Base-by-base conservation (phyloP, 2,797 vertebrate species). In the Knipowitschia caucasica region DNA sequence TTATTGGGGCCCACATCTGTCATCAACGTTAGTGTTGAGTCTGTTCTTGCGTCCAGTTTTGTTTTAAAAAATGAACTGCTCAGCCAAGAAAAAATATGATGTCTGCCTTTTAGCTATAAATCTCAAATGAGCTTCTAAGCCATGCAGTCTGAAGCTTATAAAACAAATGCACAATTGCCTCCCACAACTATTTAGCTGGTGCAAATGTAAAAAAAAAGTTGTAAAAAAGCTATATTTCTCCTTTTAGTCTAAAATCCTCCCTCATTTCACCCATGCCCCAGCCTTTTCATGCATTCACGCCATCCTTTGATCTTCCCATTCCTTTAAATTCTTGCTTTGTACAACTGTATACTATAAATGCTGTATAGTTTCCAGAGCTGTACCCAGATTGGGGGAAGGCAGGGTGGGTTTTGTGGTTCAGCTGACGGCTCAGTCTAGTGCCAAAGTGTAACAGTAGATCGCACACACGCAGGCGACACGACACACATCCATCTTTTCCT, bases 371-470 rank as follows among this genome's bases (percentile, higher is more conserved):
- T 72, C 18, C 36, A 45, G 38, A 51, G 64, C 67, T 67, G 69
- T 65, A 42, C 47, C 31, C 31, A 67, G 72, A 80, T 82, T 80
- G 80, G 77, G 67, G 6, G 60, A n/a, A 73, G 72, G 66, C 83
- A 70, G 60, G 1, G 34, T 45, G 79, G 50, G 20, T 59, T 62
- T 83, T 83, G 78, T 53, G 79, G 78, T 87, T 78, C 62, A 67
- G 73, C 71, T 67, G 79, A 81, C 52, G 65, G 81, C 79, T 71
- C 71, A 53, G 64, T 53, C 52, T 38, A 74, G 61, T 45, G 75
- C 73, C 69, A 72, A 64, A 62, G 59, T 69, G 79, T 78, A 87
- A 84, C 61, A 46, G 47, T 70, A 86, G 81, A 70, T 56, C 18
- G 15, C 54, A 26, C 56, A 63, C 61, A 66, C 50, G 43, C 68